These are phyloP conservation scores for Tetheella fluctuosa DNA, from an alignment of 2,888 invertebrate species.

Conservation along the genomic window DNA sequence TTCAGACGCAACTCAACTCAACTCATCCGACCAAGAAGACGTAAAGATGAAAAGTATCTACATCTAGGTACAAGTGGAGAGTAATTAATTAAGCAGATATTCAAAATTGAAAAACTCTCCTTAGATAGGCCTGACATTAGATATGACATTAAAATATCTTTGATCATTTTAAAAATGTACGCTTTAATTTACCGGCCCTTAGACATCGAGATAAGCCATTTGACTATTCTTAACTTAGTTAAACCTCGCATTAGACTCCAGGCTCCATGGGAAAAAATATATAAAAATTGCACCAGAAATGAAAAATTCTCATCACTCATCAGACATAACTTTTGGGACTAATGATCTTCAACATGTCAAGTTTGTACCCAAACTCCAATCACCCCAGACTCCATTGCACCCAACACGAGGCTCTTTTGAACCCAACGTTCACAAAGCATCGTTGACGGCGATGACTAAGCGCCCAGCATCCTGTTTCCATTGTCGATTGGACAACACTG, in stretches of 20 bases:
- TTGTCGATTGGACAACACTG: conserved; percentile 55
- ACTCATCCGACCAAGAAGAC: background rate
- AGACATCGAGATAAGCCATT: no score
- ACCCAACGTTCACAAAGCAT: conserved; percentile 35
- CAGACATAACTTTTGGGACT: background rate
- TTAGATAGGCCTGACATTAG: no score
- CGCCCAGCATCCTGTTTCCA: conserved; percentile 58
- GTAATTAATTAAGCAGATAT: background rate
- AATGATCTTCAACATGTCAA: background rate
- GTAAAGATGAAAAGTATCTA: background rate
- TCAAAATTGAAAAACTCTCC: no score
- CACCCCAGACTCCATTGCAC: background rate
- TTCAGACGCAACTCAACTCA: background rate
- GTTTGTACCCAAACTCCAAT: background rate
- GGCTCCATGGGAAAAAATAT: no score
- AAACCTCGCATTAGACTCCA: no score
- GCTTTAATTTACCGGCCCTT: no score
- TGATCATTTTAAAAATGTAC: no score
- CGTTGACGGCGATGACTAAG: conserved; percentile 48
- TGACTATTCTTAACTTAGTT: no score
- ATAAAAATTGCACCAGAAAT: no score
- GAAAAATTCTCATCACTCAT: no score
- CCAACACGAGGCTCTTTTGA: background rate
- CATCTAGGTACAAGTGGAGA: no score
- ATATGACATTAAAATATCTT: no score